A percentile compares a stretch with the other conserved stretches of the same genome.
These are phyloP conservation scores for Columba livia DNA, from an alignment of 2,113 vertebrate species.

Conservation along the genomic window DNA sequence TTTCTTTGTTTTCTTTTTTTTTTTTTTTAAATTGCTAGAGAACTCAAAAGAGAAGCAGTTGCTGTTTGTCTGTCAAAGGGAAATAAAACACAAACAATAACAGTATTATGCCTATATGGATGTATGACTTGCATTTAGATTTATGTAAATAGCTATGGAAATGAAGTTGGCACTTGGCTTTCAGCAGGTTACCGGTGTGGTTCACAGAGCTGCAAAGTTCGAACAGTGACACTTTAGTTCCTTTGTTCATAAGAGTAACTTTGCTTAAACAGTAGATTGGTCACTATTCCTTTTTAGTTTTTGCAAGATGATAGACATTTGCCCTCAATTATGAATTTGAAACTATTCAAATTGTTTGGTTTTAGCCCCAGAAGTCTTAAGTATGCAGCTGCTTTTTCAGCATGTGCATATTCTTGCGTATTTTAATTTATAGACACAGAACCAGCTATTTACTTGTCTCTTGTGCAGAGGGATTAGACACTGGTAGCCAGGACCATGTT, in stretches of 20 bases:
- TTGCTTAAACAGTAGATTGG: background rate
- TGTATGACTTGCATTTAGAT: slow-evolving; percentile 55
- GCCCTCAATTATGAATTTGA: fast-evolving
- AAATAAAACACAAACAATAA: slow-evolving; percentile 40
- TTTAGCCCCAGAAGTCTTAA: background rate
- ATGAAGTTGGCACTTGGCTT: slow-evolving; percentile 11
- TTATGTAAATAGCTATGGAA: slow-evolving; percentile 42
- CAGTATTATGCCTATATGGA: slow-evolving; percentile 20
- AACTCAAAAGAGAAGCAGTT: background rate
- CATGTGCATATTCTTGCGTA: fast-evolving
- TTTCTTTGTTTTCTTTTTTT: too few species aligned
- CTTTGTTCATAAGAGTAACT: background rate
- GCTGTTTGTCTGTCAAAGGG: background rate
- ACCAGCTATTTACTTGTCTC: background rate
- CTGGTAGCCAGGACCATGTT: background rate
- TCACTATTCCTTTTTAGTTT: background rate
- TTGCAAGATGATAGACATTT: background rate
- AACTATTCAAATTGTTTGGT: background rate
- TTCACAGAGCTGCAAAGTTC: slow-evolving; percentile 7
- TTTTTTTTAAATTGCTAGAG: background rate
- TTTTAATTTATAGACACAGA: background rate
- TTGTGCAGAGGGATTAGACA: background rate
- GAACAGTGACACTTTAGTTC: background rate
- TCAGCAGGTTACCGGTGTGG: background rate
- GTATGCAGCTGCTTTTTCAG: background rate